Conservation (phyloP, 2,888 invertebrate species). For the Orchestes rusci region DNA sequence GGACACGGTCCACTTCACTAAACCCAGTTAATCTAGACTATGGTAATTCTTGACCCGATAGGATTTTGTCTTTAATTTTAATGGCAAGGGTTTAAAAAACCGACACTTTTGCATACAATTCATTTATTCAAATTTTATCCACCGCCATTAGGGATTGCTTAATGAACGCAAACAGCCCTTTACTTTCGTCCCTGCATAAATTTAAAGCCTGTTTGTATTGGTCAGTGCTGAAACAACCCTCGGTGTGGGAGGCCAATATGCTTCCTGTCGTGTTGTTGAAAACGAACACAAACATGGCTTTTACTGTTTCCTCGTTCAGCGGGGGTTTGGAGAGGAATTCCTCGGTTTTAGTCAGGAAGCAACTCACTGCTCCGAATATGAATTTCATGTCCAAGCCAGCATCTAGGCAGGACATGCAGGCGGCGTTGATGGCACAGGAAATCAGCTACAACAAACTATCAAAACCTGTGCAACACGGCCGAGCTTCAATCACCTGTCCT, state of each 20-base stretch:
- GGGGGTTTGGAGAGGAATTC: conserved; percentile 40
- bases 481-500: conserved; percentile 56
- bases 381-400: conserved; percentile 78
- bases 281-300: conserved; percentile 63
- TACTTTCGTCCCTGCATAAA: conserved; percentile 59
- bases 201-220: conserved; percentile 61
- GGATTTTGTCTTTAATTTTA: too few species aligned
- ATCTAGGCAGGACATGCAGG: conserved; percentile 75
- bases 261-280: conserved; percentile 59
- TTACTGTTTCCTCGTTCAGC: conserved; percentile 45
- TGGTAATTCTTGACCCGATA: too few species aligned
- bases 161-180: conserved; percentile 66
- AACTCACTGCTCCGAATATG: conserved; percentile 71
- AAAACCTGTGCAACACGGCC: too few species aligned
- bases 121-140: too few species aligned
- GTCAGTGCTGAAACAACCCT: conserved; percentile 59
- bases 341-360: conserved; percentile 58
- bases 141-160: conserved; percentile 40
- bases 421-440: conserved; percentile 74
- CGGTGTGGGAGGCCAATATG: conserved; percentile 56
- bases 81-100: too few species aligned
- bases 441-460: conserved; percentile 58
- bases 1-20: too few species aligned
- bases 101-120: too few species aligned
- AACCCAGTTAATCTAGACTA: too few species aligned